A percentile compares a stretch with the other conserved stretches of the same genome.
Evolutionary conservation across 2,113 vertebrate genomes (phyloP).

Genomic region (Megaceryle torquata): DNA sequence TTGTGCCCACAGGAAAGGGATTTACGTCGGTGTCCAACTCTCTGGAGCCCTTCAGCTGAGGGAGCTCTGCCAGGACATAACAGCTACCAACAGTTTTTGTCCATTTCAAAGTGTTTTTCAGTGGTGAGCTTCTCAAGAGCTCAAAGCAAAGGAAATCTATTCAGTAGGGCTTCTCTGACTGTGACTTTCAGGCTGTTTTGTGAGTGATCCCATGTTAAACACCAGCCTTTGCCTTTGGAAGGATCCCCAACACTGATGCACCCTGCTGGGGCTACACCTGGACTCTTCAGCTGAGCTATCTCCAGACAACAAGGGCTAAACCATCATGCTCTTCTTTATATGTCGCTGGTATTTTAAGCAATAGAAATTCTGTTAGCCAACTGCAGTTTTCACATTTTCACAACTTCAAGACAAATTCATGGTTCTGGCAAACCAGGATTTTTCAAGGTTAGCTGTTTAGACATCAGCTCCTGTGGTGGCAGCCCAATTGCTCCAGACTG

Average conservation of each 20-base stretch:
- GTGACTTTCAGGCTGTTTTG: not conserved
- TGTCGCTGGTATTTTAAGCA: not conserved
- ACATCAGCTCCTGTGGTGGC: not conserved
- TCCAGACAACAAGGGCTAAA: too few species aligned
- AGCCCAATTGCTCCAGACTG: not conserved
- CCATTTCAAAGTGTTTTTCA: too few species aligned
- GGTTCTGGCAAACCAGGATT: not conserved
- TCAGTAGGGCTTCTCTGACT: not conserved
- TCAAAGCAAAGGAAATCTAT: not conserved
- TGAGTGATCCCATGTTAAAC: not conserved
- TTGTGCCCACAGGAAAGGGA: not conserved
- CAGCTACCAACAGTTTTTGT: not conserved
- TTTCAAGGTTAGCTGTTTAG: not conserved
- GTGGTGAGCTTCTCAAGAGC: not conserved
- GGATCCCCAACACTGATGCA: too few species aligned
- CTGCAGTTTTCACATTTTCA: not conserved
- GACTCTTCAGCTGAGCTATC: too few species aligned
- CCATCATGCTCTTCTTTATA: not conserved
- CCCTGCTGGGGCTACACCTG: too few species aligned
- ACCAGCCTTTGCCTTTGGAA: not conserved
- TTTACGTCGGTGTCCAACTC: not conserved
- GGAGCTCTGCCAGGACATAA: not conserved
- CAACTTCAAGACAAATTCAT: not conserved
- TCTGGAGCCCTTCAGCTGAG: not conserved
- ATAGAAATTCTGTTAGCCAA: not conserved